phyloP scores from a whole-genome alignment of 2,888 invertebrate genomes.

The Apamea anceps region DNA sequence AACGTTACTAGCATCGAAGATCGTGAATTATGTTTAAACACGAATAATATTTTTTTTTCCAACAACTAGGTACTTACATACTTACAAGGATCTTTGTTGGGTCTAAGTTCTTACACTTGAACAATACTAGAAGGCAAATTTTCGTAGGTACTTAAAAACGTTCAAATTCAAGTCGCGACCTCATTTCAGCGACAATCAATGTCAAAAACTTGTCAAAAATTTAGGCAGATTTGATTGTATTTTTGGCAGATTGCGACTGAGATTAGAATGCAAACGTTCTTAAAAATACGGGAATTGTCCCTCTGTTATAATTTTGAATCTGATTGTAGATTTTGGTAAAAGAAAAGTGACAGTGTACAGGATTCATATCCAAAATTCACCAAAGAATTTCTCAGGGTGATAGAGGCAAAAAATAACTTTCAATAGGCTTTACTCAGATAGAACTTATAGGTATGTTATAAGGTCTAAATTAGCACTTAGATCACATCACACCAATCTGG shows the following conservation, averaged over 20 bases:
- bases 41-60: not conserved
- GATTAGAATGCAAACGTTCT: too few relatives aligned
- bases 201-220: too few relatives aligned
- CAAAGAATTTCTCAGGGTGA: not conserved
- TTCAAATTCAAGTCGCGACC: too few relatives aligned
- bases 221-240: too few relatives aligned
- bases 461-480: not conserved
- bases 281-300: too few relatives aligned
- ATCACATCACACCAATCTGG: constrained; percentile 1
- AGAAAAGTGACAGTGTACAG: not conserved
- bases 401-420: not conserved
- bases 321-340: not conserved
- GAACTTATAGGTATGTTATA: not conserved
- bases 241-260: too few relatives aligned
- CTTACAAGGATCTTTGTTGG: not conserved
- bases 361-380: not conserved
- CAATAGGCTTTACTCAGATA: not conserved
- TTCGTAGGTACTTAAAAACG: too few relatives aligned
- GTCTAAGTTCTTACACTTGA: not conserved
- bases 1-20: not conserved
- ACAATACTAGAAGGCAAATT: not conserved
- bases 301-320: not conserved
- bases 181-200: too few relatives aligned
- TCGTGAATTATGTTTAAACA: not conserved
- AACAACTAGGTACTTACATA: not conserved